phyloP scores from a whole-genome alignment of 1,140 invertebrate species.

The Drosophila subpulchrella region DNA sequence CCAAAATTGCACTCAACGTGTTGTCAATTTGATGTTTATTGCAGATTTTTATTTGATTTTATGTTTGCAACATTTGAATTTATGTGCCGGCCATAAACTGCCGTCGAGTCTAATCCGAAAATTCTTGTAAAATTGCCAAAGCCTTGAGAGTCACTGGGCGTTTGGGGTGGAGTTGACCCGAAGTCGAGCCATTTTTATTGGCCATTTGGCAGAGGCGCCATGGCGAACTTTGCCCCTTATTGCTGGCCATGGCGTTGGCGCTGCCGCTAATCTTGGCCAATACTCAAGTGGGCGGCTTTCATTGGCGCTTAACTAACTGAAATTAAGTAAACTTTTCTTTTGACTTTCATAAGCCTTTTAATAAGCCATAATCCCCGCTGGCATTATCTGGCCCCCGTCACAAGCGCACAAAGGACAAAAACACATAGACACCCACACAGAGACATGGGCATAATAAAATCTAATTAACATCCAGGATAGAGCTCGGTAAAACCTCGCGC shows the following conservation, averaged over 20 bases:
- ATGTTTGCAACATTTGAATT: slow-evolving; percentile 72
- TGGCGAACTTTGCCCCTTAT: slow-evolving; percentile 44
- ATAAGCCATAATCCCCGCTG: slow-evolving; percentile 78
- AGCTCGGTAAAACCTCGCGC: slow-evolving; percentile 62
- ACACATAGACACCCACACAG: slow-evolving; percentile 12
- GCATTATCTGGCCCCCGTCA: slow-evolving; percentile 53
- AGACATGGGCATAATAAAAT: slow-evolving; percentile 69
- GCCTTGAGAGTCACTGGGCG: neutral
- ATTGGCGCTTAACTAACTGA: slow-evolving; percentile 81
- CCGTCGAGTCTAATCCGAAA: slow-evolving; percentile 66
- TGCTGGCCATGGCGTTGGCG: slow-evolving; percentile 30
- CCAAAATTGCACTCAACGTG: slow-evolving; percentile 55
- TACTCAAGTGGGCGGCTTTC: slow-evolving; percentile 78
- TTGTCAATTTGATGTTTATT: slow-evolving; percentile 81
- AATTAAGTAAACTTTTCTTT: slow-evolving; percentile 83
- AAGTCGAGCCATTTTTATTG: slow-evolving; percentile 65
- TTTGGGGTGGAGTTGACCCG: slow-evolving; percentile 30
- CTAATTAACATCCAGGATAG: slow-evolving; percentile 73
- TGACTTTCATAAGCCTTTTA: slow-evolving; percentile 83
- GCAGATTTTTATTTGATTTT: slow-evolving; percentile 80
- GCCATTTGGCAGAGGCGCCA: slow-evolving; percentile 65
- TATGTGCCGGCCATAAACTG: slow-evolving; percentile 69
- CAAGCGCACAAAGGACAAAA: slow-evolving; percentile 50
- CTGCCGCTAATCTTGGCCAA: slow-evolving; percentile 42
- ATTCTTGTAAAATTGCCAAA: slow-evolving; percentile 72